Evolutionary conservation across 2,113 vertebrate species (phyloP), one percentile per base, ranked within the genome.

Genomic region (Furnarius figulus): DNA sequence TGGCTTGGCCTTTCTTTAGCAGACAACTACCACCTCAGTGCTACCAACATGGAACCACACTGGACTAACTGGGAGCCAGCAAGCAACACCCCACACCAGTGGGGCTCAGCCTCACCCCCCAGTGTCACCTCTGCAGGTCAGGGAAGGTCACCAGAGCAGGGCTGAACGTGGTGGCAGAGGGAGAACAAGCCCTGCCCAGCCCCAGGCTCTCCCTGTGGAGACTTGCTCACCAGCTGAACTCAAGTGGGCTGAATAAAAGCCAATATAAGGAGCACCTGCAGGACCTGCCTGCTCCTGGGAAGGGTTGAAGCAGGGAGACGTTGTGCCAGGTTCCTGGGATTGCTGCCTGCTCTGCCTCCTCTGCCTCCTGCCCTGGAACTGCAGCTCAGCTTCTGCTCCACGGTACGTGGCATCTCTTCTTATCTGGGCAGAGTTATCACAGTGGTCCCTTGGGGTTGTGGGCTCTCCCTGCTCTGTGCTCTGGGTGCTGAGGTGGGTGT

Each of bases 361-460:
- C 23, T 20, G 33, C 33, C 21, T 76, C 52, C 56, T 70, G 30
- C 7, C 28, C 11, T 27, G 17, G 15, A 23, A 31, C 55, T 37
- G 55, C 11, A 5, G 28, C 65, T 72, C 80, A 10, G 56, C 44
- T 84, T 50, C 63, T 56, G 53, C 3, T 65, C 49, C 3, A 1
- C 0, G 44, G 58, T 83, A 52, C 0, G 62, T 22, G 59, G 65
- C 23, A 40, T 4, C 49, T 66, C 56, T 52, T 27, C 56, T 47
- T 27, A 14, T 18, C 14, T 3, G 24, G 9, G 10, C 2, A 5
- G 42, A 6, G 17, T 65, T 76, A 2, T 0, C 7, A 31, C 10
- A 24, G 39, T 27, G 31, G 28, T 65, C 7, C 49, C 10, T 30
- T 3, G 11, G 0, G 2, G 18, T 33, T 0, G 0, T 33, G 17